Conservation (phyloP, 2,113 vertebrate genomes). For the Hipposideros armiger region DNA sequence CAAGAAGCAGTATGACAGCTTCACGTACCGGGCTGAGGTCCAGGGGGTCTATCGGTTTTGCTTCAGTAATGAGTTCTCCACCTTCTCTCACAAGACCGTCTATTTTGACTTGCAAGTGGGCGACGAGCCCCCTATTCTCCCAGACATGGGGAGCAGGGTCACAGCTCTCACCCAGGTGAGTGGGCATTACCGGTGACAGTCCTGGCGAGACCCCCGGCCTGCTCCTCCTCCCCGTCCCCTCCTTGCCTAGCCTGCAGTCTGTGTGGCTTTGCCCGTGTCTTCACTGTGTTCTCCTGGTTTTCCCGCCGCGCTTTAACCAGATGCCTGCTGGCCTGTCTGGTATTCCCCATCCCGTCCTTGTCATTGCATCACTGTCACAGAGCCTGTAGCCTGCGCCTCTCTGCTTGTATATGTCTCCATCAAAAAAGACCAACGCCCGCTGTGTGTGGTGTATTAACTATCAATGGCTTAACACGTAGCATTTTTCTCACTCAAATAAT, state of each 20-base stretch:
- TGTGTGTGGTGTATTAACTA: rapidly evolving
- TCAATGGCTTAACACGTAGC: not conserved
- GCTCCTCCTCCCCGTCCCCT: not conserved
- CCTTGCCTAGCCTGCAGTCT: not conserved
- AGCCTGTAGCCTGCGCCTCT: too few relatives aligned
- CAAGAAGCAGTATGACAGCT: conserved; percentile 95
- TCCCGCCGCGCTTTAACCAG: not conserved
- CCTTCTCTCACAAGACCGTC: conserved; percentile 93
- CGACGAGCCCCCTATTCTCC: conserved; percentile 89
- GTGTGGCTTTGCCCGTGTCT: not conserved
- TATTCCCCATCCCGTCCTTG: too few relatives aligned
- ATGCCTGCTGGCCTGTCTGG: not conserved
- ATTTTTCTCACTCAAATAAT: not conserved
- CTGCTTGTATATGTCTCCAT: rapidly evolving
- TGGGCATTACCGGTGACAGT: rapidly evolving
- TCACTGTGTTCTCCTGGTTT: rapidly evolving
- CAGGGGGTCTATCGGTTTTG: conserved; percentile 93
- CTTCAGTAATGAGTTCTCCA: conserved; percentile 97
- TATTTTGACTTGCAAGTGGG: conserved; percentile 94
- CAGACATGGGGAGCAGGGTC: conserved; percentile 85
- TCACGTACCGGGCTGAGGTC: conserved; percentile 88
- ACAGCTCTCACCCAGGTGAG: conserved; percentile 94
- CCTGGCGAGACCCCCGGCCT: rapidly evolving
- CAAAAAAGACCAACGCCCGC: not conserved
- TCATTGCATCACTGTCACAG: too few relatives aligned